Evolutionary conservation across 2,797 vertebrate genomes (phyloP).

Genomic region (Sebastes nivosus): DNA sequence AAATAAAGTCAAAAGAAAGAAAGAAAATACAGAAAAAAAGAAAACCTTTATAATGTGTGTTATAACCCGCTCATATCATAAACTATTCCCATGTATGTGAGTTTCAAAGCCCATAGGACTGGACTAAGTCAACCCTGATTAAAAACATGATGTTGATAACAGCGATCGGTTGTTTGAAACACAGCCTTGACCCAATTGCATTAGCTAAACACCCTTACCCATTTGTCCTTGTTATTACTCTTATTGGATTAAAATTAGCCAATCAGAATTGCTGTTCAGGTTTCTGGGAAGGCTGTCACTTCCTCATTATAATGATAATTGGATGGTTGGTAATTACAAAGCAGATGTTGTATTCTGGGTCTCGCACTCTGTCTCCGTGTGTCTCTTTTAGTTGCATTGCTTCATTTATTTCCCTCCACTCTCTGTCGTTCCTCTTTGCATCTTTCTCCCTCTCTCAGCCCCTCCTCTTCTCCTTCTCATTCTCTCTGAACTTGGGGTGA

Average conservation of each 20-base stretch:
- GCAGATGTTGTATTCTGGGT: constrained; percentile 71
- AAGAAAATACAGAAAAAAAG: no score
- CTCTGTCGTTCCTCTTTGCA: constrained; percentile 3
- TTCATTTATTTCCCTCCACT: constrained; percentile 13
- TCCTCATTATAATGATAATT: constrained; percentile 81
- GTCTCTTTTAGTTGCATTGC: constrained; percentile 25
- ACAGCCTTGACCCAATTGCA: constrained; percentile 57
- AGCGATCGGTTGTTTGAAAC: constrained; percentile 17
- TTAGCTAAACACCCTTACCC: constrained; percentile 62
- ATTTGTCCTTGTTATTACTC: constrained; percentile 65
- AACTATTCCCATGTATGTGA: not conserved
- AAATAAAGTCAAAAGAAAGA: not conserved
- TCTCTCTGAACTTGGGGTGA: constrained; percentile 58
- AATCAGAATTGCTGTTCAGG: constrained; percentile 52
- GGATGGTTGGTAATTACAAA: constrained; percentile 78
- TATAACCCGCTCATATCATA: not conserved
- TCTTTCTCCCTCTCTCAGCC: not conserved
- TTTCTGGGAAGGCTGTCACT: constrained; percentile 72
- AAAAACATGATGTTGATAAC: constrained; percentile 25
- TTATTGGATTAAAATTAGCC: constrained; percentile 69
- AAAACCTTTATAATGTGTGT: not conserved
- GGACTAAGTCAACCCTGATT: constrained; percentile 3
- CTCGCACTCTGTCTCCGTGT: not conserved
- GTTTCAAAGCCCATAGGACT: not conserved
- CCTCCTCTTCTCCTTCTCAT: constrained; percentile 18